These are phyloP conservation scores for Coranthus polyacanthus DNA, from an alignment of 2,797 vertebrate species.

Conservation along the genomic window DNA sequence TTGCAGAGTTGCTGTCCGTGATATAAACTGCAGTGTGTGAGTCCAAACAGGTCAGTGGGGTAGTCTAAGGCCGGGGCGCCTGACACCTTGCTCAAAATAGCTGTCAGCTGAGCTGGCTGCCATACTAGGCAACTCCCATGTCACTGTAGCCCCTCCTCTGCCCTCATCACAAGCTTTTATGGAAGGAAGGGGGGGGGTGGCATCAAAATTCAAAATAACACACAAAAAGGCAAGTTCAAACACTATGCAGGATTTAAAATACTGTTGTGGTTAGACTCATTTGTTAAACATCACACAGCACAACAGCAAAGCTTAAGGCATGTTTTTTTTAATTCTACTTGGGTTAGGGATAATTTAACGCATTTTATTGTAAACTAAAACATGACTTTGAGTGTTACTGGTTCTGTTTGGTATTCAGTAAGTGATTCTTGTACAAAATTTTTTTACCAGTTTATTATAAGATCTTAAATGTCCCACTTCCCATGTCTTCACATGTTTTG, in stretches of 20 bases:
- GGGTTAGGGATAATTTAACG: too few relatives aligned
- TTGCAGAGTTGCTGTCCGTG: not conserved
- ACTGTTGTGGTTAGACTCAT: too few relatives aligned
- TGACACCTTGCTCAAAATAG: slow-evolving; percentile 60
- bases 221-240: not conserved
- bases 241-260: not conserved
- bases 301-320: too few relatives aligned
- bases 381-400: too few relatives aligned
- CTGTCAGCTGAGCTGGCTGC: slow-evolving; percentile 35
- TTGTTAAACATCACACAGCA: too few relatives aligned
- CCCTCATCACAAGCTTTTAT: not conserved
- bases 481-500: too few relatives aligned
- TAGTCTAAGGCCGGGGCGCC: not conserved
- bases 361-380: too few relatives aligned
- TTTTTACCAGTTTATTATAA: too few relatives aligned
- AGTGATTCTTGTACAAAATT: too few relatives aligned
- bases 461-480: too few relatives aligned
- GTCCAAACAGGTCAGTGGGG: slow-evolving; percentile 28
- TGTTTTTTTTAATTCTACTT: too few relatives aligned
- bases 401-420: too few relatives aligned
- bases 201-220: slow-evolving; percentile 41
- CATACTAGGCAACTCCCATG: slow-evolving; percentile 45
- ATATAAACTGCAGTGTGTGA: not conserved
- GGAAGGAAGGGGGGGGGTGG: not conserved
- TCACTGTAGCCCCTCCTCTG: slow-evolving; percentile 5